Evolutionary conservation across 2,888 invertebrate species (phyloP).

Genomic region (Flexamia atlantica): DNA sequence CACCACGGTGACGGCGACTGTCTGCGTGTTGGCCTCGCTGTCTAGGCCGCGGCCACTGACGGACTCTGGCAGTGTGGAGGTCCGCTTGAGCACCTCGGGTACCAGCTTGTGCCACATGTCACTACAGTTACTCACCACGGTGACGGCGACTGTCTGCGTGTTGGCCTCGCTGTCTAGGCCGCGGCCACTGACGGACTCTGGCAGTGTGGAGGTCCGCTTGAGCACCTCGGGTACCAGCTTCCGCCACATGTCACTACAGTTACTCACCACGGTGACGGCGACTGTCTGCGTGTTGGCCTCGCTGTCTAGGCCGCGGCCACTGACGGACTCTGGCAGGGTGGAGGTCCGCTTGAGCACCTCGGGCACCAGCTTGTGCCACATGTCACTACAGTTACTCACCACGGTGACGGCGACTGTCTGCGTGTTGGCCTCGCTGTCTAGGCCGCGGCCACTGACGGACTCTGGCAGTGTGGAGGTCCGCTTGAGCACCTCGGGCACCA

Average conservation of each 20-base stretch:
- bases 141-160: constrained; percentile 41
- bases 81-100: constrained; percentile 13
- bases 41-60: constrained; percentile 43
- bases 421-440: no score
- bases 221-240: no score
- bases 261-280: constrained; percentile 43
- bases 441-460: no score
- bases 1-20: constrained; percentile 47
- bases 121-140: constrained; percentile 39
- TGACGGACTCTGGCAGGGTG: constrained; percentile 23
- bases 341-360: constrained; percentile 28
- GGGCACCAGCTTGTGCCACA: constrained; percentile 21
- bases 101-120: no score
- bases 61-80: constrained; percentile 17
- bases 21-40: constrained; percentile 5
- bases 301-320: constrained; percentile 34
- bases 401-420: no score
- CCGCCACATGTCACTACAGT: no score
- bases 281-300: constrained; percentile 30
- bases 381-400: no score
- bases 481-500: no score
- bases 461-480: no score
- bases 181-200: constrained; percentile 30
- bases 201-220: constrained; percentile 27
- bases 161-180: constrained; percentile 34